A percentile compares a stretch with the other conserved stretches of the same genome.
phyloP scores from a whole-genome alignment of 2,888 invertebrate species.

The Selenia dentaria region DNA sequence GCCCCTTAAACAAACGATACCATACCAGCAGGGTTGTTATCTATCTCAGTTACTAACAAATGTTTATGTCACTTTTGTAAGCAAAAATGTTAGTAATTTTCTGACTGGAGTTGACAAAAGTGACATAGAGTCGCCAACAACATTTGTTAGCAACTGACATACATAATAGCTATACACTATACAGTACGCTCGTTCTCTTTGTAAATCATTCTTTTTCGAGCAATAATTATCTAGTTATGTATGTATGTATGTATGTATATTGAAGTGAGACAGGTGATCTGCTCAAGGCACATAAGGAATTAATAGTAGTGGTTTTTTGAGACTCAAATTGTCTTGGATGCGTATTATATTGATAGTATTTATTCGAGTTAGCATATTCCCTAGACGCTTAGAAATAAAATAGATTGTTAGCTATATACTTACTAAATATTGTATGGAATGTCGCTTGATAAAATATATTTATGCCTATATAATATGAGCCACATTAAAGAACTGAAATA shows the following conservation, averaged over 20 bases:
- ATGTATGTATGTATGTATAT: conserved; percentile 38
- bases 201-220: conserved; percentile 29
- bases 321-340: conserved; percentile 44
- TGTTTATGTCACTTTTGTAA: no score
- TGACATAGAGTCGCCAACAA: no score
- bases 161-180: no score
- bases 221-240: conserved; percentile 36
- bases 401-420: conserved; percentile 56
- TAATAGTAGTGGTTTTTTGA: conserved; percentile 63
- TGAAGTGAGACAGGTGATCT: conserved; percentile 58
- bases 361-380: conserved; percentile 62
- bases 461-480: no score
- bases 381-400: conserved; percentile 67
- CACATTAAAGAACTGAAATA: no score
- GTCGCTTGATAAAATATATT: conserved; percentile 41
- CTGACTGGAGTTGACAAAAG: no score
- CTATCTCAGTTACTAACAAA: no score
- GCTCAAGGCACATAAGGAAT: conserved; percentile 81
- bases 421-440: conserved; percentile 24
- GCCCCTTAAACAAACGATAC: no score
- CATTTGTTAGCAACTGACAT: no score
- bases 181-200: conserved; percentile 32
- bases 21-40: no score
- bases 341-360: conserved; percentile 45
- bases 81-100: no score